phyloP scores from a whole-genome alignment of 37 sponge, comb jelly and placozoan genomes.

The Lycopodina hypogea region DNA sequence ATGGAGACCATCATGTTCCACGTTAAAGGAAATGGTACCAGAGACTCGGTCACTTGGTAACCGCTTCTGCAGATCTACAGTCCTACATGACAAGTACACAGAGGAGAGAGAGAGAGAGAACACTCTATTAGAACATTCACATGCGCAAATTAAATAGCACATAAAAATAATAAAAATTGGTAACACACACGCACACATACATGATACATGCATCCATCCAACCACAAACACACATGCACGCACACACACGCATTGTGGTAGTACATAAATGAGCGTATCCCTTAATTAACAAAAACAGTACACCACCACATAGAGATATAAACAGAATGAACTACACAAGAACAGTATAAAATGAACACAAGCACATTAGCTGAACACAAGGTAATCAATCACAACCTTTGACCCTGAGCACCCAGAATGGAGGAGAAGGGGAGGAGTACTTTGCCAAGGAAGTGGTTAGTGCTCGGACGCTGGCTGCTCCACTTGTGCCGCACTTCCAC shows the following conservation, averaged over 20 bases:
- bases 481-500: slow-evolving; percentile 53
- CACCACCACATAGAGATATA: no score
- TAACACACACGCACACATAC: not conserved
- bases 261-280: no score
- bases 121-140: no score
- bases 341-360: no score
- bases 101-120: not conserved
- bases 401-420: slow-evolving; percentile 12
- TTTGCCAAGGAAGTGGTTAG: slow-evolving; percentile 57
- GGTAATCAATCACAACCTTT: not conserved
- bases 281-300: no score
- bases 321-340: no score
- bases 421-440: not conserved
- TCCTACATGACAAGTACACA: slow-evolving; percentile 3
- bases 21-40: slow-evolving; percentile 41
- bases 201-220: no score
- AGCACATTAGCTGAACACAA: no score
- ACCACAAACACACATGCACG: no score
- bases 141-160: no score
- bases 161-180: not conserved
- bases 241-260: no score
- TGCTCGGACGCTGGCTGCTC: slow-evolving; percentile 4
- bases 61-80: slow-evolving; percentile 44
- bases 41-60: slow-evolving; percentile 42
- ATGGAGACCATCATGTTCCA: not conserved